Percentiles rank a stretch among this genome's conserved stretches.
These are phyloP conservation scores for Hypomecis atomaria DNA, from an alignment of 2,888 invertebrate genomes.

Conservation along the genomic window DNA sequence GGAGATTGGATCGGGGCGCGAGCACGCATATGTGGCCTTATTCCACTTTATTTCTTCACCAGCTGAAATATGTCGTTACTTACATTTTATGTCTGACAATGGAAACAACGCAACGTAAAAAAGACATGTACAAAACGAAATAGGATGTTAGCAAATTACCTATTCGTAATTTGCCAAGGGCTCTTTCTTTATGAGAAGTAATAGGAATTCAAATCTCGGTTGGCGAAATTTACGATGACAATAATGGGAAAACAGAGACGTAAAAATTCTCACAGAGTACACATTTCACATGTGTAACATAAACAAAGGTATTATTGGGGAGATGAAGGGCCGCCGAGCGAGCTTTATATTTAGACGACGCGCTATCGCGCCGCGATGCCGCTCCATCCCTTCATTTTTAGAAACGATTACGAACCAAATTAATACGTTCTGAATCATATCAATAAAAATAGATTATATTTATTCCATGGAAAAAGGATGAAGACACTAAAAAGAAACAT, in stretches of 20 bases:
- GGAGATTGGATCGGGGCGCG: conserved; percentile 25
- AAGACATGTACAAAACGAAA: conserved; percentile 17
- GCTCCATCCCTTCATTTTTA: conserved; percentile 67
- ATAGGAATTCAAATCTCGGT: conserved; percentile 38
- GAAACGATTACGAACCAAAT: conserved; percentile 48
- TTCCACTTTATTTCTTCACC: conserved; percentile 33
- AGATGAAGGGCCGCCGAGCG: conserved; percentile 65
- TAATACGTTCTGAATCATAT: conserved; percentile 36
- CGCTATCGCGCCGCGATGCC: conserved; percentile 66
- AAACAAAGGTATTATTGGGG: conserved; percentile 68
- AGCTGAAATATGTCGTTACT: conserved; percentile 27
- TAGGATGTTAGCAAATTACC: conserved; percentile 12
- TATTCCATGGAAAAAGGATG: neutral
- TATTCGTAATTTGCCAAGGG: conserved; percentile 20
- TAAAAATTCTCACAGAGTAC: conserved; percentile 50
- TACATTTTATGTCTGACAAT: conserved; percentile 34
- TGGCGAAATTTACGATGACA: conserved; percentile 48
- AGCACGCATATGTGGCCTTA: conserved; percentile 25
- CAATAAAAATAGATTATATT: conserved; percentile 11
- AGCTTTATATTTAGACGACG: conserved; percentile 63
- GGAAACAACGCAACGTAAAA: conserved; percentile 36
- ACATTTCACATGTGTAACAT: conserved; percentile 58
- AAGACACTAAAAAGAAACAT: neutral
- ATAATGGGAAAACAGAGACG: conserved; percentile 47
- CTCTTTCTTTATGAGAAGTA: conserved; percentile 27